Base-by-base conservation (phyloP, 2,797 vertebrate genomes). In the Clarias laeviceps region DNA sequence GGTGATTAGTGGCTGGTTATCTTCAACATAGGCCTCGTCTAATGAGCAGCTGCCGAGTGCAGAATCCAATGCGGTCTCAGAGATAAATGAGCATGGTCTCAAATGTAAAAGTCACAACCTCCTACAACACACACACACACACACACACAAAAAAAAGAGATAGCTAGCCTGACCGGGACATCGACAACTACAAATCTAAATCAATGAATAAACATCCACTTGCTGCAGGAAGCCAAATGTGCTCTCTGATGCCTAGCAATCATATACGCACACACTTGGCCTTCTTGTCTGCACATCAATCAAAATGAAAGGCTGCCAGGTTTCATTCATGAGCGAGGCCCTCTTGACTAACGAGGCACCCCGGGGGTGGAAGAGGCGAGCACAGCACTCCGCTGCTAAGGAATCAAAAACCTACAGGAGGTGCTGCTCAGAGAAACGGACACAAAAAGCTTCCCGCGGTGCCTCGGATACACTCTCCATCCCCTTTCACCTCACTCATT, bases 281-380 rank as follows among this genome's bases (percentile, higher is more conserved):
- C 80, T 64, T 84, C 76, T 78, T 66, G 62, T 80, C 79, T 88
- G 50, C 80, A 87, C 89, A 91, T 91, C 89, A 85, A 90, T 91
- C 91, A 90, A 82, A 88, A 88, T 90, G 78, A 92, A 87, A 92
- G 45, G 73, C 83, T 88, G 90, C 54, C 88, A 87, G 69, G 72
- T 92, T 92, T 90, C 69, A 91, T 93, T 88, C 91, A 86, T 88
- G 89, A 92, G 85, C 70, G 18, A 84, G 88, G 85, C 81, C 87
- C 91, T 86, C 89, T 88, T 88, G 86, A 88, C 88, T 90, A 92
- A 93, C 87, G 82, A 92, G 90, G 91, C 88, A 86, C 89, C 89
- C n/a, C 87, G 92, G 86, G 88, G 88, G 40, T 70, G 66, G 62
- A 83, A 32, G 61, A 80, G 62, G 34, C 34, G 66, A 84, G 66